phyloP scores from a whole-genome alignment of 2,113 vertebrate genomes.

The Phylloscopus trochiloides region DNA sequence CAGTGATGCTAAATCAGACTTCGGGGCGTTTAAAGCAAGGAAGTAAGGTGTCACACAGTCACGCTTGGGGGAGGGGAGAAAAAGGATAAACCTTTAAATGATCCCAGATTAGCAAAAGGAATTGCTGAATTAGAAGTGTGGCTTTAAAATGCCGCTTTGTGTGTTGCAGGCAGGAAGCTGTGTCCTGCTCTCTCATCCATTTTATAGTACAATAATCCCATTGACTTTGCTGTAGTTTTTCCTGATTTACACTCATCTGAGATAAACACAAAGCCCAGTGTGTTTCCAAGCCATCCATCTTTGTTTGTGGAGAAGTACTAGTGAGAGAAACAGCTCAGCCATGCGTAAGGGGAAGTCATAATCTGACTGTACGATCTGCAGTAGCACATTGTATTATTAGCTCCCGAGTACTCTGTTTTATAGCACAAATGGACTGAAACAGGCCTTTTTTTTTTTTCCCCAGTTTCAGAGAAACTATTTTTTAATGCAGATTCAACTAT shows the following conservation, averaged over 20 bases:
- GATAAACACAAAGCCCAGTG: neutral
- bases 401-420: neutral
- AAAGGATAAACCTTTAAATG: neutral
- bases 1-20: neutral
- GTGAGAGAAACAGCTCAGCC: constrained; percentile 1
- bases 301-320: neutral
- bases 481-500: neutral
- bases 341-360: neutral
- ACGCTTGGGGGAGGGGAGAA: neutral
- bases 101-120: neutral
- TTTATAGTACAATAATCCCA: neutral
- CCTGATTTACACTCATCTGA: neutral
- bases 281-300: constrained; percentile 39
- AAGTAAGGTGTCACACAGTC: neutral
- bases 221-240: neutral
- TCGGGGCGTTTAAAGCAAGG: neutral
- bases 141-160: neutral
- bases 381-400: neutral
- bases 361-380: neutral
- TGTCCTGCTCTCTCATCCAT: neutral
- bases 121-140: neutral
- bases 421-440: neutral
- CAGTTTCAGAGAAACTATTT: neutral
- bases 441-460: neutral
- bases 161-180: neutral